These are phyloP conservation scores for Meriones unguiculatus DNA, from an alignment of 2,113 vertebrate species.

Conservation along the genomic window DNA sequence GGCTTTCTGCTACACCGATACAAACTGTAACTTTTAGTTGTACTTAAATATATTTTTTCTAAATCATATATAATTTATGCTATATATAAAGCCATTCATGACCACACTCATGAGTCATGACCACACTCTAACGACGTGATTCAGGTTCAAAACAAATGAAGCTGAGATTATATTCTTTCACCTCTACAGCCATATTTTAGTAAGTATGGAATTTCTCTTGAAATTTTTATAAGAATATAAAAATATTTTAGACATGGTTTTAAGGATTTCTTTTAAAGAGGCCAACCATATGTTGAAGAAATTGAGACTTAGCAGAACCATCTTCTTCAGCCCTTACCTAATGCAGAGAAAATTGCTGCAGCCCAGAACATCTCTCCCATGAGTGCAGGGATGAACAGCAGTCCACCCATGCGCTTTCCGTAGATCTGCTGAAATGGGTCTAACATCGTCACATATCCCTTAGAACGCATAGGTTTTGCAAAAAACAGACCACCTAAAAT, in stretches of 20 bases:
- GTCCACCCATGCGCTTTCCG: conserved; percentile 97
- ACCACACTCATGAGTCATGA: too few relatives aligned
- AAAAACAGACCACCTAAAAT: conserved; percentile 96
- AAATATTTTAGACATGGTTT: neutral
- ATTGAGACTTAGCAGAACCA: neutral
- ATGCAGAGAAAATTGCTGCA: conserved; percentile 97
- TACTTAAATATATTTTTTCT: neutral
- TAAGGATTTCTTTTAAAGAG: neutral
- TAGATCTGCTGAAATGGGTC: conserved; percentile 98
- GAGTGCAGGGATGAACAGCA: conserved; percentile 97
- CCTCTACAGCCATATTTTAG: too few relatives aligned
- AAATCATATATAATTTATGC: neutral
- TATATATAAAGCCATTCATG: neutral
- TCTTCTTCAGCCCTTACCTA: conserved; percentile 88
- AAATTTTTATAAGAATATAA: neutral
- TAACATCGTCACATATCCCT: conserved; percentile 98
- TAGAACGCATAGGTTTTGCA: conserved; percentile 98
- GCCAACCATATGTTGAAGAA: neutral
- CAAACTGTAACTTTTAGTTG: neutral
- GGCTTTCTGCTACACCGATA: neutral
- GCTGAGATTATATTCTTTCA: neutral
- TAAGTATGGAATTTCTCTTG: neutral
- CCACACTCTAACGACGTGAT: neutral
- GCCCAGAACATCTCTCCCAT: conserved; percentile 99
- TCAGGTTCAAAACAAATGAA: neutral